Evolutionary conservation across 2,113 vertebrate species (phyloP).

Genomic region (Mus spicilegus): DNA sequence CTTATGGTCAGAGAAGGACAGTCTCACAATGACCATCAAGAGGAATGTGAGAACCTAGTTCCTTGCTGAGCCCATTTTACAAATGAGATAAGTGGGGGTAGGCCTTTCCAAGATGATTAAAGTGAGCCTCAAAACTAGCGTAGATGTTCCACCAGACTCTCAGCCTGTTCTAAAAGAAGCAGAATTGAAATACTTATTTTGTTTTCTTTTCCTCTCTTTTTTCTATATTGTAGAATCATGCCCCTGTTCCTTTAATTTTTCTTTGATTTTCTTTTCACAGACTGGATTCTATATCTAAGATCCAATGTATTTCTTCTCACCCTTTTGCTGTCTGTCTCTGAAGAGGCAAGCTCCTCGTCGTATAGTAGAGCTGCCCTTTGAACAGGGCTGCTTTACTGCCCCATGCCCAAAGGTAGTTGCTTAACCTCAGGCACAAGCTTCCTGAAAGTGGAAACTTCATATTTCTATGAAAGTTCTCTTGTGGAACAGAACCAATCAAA

Average conservation of each 20-base stretch:
- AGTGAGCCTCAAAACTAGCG: neutral
- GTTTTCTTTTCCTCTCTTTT: neutral
- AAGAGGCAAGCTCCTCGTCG: neutral
- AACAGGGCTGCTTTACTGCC: neutral
- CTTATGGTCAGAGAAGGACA: too few species aligned
- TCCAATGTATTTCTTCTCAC: neutral
- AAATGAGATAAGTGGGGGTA: neutral
- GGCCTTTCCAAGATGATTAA: neutral
- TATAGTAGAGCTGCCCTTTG: neutral
- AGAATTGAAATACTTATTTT: neutral
- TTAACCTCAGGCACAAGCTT: neutral
- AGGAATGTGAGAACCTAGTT: neutral
- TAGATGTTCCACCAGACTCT: neutral
- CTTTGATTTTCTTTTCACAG: neutral
- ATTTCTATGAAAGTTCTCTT: neutral
- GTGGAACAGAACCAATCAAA: neutral
- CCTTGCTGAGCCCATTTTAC: neutral
- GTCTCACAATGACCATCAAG: neutral
- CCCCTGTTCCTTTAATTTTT: neutral
- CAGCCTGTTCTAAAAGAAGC: neutral
- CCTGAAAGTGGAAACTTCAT: neutral
- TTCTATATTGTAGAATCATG: neutral
- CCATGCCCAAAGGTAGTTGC: neutral
- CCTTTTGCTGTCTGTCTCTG: neutral
- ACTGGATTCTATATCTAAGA: neutral